Percentiles rank a stretch among this genome's conserved stretches.
phyloP scores from a whole-genome alignment of 2,888 invertebrate genomes.

The Lissocephala sabroskyi region DNA sequence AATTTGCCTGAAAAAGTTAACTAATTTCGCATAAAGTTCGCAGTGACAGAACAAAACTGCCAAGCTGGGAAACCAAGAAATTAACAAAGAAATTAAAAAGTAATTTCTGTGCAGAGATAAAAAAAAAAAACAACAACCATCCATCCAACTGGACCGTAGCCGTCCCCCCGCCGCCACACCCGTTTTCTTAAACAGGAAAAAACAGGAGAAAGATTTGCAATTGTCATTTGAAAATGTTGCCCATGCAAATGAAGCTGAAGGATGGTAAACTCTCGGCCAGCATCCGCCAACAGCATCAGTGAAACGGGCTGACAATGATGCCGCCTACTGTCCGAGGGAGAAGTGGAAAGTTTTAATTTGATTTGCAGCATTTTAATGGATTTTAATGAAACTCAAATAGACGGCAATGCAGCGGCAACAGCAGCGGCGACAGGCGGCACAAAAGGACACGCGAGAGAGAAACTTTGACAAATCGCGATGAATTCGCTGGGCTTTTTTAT shows the following conservation, averaged over 20 bases:
- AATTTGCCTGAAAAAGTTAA: no score
- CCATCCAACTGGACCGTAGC: not conserved
- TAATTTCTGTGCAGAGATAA: slow-evolving; percentile 38
- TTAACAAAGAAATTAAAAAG: slow-evolving; percentile 59
- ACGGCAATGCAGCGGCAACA: slow-evolving; percentile 25
- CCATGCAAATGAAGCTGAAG: slow-evolving; percentile 47
- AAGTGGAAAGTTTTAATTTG: slow-evolving; percentile 65
- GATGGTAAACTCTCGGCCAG: slow-evolving; percentile 8
- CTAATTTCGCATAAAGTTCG: no score
- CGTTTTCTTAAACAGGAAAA: not conserved
- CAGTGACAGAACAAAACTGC: no score
- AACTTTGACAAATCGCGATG: slow-evolving; percentile 65
- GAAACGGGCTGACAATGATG: slow-evolving; percentile 35
- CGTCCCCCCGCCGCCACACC: no score
- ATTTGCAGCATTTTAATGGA: slow-evolving; percentile 67
- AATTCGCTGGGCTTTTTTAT: slow-evolving; percentile 52
- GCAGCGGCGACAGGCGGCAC: not conserved
- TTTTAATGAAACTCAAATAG: slow-evolving; percentile 67
- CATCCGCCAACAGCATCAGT: not conserved
- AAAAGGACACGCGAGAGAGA: slow-evolving; percentile 50
- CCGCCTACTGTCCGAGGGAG: slow-evolving; percentile 34
- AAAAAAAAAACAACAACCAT: slow-evolving; percentile 6
- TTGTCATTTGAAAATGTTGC: slow-evolving; percentile 48
- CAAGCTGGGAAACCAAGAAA: no score
- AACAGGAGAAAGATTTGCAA: slow-evolving; percentile 39